Evolutionary conservation across 1,140 invertebrate genomes (phyloP).

Genomic region (Drosophila paulistorum): DNA sequence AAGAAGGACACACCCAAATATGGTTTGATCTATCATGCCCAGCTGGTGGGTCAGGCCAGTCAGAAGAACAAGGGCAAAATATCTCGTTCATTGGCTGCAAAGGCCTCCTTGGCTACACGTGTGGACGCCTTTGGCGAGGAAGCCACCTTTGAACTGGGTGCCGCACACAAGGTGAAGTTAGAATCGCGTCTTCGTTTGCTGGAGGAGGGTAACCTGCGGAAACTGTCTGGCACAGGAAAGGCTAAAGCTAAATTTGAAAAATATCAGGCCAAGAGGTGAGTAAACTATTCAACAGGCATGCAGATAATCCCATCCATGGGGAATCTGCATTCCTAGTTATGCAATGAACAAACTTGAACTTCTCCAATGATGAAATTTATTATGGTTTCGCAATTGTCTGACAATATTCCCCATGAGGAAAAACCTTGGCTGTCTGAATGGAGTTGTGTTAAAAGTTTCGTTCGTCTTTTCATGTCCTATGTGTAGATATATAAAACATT

Average conservation of each 20-base stretch:
- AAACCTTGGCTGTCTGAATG: slow-evolving; percentile 82
- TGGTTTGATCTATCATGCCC: slow-evolving; percentile 98
- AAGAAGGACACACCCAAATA: slow-evolving; percentile 99
- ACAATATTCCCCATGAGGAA: slow-evolving; percentile 62
- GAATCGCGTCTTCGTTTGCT: slow-evolving; percentile 90
- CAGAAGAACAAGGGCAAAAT: slow-evolving; percentile 96
- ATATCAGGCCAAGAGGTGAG: slow-evolving; percentile 91
- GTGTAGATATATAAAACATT: not conserved
- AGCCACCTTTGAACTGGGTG: slow-evolving; percentile 90
- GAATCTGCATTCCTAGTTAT: not conserved
- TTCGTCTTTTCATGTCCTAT: not conserved
- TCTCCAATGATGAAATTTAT: slow-evolving; percentile 66
- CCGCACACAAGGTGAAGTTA: slow-evolving; percentile 93
- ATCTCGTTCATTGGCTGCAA: slow-evolving; percentile 98
- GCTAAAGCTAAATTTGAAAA: slow-evolving; percentile 95
- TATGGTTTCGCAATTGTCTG: slow-evolving; percentile 71
- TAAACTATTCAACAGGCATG: slow-evolving; percentile 13
- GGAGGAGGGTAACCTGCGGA: slow-evolving; percentile 92
- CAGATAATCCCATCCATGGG: not conserved
- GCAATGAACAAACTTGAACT: not conserved
- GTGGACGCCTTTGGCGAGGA: slow-evolving; percentile 98
- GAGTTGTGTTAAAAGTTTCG: slow-evolving; percentile 25
- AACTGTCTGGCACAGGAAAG: slow-evolving; percentile 94
- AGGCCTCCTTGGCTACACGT: slow-evolving; percentile 95
- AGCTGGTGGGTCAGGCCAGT: slow-evolving; percentile 94